phyloP scores from a whole-genome alignment of 1,140 invertebrate genomes.

The Aphelinus atriplicis region DNA sequence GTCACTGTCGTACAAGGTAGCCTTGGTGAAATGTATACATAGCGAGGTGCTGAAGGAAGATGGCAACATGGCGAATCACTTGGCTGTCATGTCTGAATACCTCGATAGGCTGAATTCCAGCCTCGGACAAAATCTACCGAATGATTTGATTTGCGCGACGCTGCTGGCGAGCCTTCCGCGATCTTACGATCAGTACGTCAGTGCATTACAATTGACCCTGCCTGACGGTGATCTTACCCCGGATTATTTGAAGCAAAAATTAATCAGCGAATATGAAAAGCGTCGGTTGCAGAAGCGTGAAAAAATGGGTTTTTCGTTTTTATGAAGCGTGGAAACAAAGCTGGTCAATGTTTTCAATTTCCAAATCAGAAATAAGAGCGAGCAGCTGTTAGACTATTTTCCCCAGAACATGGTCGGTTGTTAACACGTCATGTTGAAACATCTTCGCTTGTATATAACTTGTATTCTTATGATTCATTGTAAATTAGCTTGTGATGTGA shows the following conservation, averaged over 20 bases:
- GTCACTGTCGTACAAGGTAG: constrained; percentile 39
- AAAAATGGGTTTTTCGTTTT: too few species aligned
- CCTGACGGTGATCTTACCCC: constrained; percentile 36
- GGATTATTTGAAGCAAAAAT: constrained; percentile 28
- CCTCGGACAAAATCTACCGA: constrained; percentile 32
- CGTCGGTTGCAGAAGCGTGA: not conserved
- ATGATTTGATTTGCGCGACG: not conserved
- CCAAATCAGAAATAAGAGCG: too few species aligned
- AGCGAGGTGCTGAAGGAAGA: constrained; percentile 24
- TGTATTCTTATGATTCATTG: too few species aligned
- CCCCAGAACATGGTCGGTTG: too few species aligned
- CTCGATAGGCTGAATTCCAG: constrained; percentile 36
- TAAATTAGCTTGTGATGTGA: too few species aligned
- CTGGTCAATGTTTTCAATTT: too few species aligned
- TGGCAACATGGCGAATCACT: constrained; percentile 42
- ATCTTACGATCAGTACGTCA: not conserved
- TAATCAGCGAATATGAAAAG: constrained; percentile 36
- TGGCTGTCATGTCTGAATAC: constrained; percentile 34
- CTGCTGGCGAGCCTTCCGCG: constrained; percentile 3
- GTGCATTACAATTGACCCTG: constrained; percentile 17
- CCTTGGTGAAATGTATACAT: constrained; percentile 33
- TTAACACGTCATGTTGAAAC: too few species aligned
- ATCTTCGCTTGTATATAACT: too few species aligned
- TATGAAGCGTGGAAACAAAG: too few species aligned
- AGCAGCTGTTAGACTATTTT: too few species aligned